Evolutionary conservation across 2,888 invertebrate species (phyloP).

Genomic region (Colostygia pectinataria): DNA sequence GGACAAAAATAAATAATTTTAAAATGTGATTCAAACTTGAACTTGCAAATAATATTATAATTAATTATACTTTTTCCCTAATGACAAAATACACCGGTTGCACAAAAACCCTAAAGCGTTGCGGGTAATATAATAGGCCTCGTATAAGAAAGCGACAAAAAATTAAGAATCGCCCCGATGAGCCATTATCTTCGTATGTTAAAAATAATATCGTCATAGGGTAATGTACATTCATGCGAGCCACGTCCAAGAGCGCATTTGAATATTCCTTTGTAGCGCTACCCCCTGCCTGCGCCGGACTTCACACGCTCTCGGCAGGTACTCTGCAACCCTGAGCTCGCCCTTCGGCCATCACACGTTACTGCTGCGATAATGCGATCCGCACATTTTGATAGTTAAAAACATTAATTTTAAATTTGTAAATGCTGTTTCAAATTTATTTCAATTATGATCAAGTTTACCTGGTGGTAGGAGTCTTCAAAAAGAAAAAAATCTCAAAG

Average conservation of each 20-base stretch:
- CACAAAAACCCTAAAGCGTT: constrained; percentile 79
- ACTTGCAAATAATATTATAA: constrained; percentile 39
- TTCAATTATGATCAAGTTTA: too few relatives aligned
- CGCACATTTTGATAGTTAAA: constrained; percentile 33
- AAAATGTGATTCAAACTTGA: constrained; percentile 14
- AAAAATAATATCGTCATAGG: constrained; percentile 83
- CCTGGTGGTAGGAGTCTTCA: too few relatives aligned
- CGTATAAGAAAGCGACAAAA: constrained; percentile 73
- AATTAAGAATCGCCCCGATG: constrained; percentile 82
- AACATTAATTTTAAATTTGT: background rate
- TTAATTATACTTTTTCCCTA: constrained; percentile 59
- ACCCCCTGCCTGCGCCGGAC: constrained; percentile 74
- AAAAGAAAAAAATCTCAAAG: too few relatives aligned
- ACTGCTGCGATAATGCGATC: constrained; percentile 31
- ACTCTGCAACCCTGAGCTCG: constrained; percentile 41
- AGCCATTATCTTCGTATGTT: constrained; percentile 80
- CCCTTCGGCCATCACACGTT: constrained; percentile 32
- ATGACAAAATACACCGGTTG: constrained; percentile 70
- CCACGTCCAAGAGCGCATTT: constrained; percentile 80
- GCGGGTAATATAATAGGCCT: constrained; percentile 72
- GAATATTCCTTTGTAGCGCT: constrained; percentile 70
- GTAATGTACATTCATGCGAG: constrained; percentile 79
- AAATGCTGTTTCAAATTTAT: too few relatives aligned
- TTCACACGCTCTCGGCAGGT: constrained; percentile 77
- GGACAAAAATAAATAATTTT: constrained; percentile 6